A percentile compares a stretch with the other conserved stretches of the same genome.
Evolutionary conservation across 1,140 invertebrate genomes (phyloP).

Genomic region (Hylyphantes graminicola): DNA sequence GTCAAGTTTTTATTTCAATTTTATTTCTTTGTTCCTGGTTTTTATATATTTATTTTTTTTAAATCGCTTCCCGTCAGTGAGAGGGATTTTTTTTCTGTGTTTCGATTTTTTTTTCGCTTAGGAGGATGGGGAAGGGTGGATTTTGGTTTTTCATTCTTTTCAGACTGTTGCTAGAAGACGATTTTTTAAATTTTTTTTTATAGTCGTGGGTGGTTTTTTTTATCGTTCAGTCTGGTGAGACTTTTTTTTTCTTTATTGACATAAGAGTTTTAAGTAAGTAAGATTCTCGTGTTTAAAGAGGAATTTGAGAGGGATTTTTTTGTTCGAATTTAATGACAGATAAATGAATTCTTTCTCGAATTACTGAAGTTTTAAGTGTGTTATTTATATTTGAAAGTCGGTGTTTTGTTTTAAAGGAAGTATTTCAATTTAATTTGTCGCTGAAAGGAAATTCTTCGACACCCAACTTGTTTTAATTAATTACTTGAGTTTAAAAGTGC

Average conservation of each 20-base stretch:
- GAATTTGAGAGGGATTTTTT: neutral
- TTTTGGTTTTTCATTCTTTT: conserved; percentile 21
- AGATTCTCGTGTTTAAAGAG: conserved; percentile 4
- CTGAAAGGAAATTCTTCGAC: conserved; percentile 4
- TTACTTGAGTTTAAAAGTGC: conserved; percentile 5
- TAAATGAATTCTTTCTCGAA: conserved; percentile 9
- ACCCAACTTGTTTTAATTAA: neutral
- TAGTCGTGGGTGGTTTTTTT: conserved; percentile 14
- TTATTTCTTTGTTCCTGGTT: conserved; percentile 6
- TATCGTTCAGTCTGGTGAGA: conserved; percentile 9
- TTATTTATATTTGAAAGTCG: conserved; percentile 9
- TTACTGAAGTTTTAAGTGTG: conserved; percentile 4
- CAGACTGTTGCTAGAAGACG: conserved; percentile 46
- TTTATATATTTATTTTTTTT: conserved; percentile 41
- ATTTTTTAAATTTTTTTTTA: conserved; percentile 49
- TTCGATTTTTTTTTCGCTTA: conserved; percentile 3
- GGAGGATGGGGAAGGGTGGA: conserved; percentile 17
- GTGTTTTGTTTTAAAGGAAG: neutral
- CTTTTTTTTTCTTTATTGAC: conserved; percentile 19
- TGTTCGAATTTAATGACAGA: conserved; percentile 3
- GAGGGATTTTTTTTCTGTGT: conserved; percentile 16
- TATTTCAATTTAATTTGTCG: conserved; percentile 24
- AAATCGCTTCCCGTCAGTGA: conserved; percentile 35
- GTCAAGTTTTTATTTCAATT: conserved; percentile 56
- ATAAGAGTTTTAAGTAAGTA: conserved; percentile 1